Conservation (phyloP, 2,113 vertebrate species). For the Proterorhinus semilunaris region DNA sequence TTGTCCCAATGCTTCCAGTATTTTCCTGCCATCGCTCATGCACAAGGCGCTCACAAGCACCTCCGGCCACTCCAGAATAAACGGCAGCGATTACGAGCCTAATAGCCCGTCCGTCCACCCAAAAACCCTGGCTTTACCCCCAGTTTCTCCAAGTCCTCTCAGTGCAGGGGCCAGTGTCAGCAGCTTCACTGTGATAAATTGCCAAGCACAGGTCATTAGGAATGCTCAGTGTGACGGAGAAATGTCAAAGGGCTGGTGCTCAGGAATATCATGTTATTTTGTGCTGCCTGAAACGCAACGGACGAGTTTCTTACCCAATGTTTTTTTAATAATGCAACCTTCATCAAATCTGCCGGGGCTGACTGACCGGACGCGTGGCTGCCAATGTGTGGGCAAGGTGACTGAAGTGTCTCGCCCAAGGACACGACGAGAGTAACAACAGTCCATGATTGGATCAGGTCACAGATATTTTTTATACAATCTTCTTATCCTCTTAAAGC, state of each 20-base stretch:
- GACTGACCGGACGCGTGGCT: too few relatives aligned
- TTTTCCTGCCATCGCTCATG: constrained; percentile 44
- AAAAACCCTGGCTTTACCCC: constrained; percentile 44
- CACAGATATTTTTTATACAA: too few relatives aligned
- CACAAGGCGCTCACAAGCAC: constrained; percentile 25
- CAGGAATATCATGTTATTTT: constrained; percentile 60
- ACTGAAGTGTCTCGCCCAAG: too few relatives aligned
- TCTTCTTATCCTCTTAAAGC: too few relatives aligned
- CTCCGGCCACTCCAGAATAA: constrained; percentile 55
- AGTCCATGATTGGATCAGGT: too few relatives aligned
- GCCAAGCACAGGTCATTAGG: constrained; percentile 36
- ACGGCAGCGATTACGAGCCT: constrained; percentile 58
- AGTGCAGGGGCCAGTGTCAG: constrained; percentile 39
- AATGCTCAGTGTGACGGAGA: constrained; percentile 57
- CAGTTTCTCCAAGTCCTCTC: constrained; percentile 40
- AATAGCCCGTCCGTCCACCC: constrained; percentile 56
- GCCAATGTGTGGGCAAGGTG: too few relatives aligned
- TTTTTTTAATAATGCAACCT: background rate
- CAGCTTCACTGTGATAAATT: constrained; percentile 47
- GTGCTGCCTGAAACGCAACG: constrained; percentile 28
- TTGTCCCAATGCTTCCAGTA: constrained; percentile 23
- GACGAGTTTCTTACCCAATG: constrained; percentile 7
- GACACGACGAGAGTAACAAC: too few relatives aligned
- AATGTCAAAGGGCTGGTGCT: constrained; percentile 50
- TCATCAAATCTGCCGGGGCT: too few relatives aligned